Base-by-base conservation (phyloP, 1,140 invertebrate species). In the Matsumurasca onukii region DNA sequence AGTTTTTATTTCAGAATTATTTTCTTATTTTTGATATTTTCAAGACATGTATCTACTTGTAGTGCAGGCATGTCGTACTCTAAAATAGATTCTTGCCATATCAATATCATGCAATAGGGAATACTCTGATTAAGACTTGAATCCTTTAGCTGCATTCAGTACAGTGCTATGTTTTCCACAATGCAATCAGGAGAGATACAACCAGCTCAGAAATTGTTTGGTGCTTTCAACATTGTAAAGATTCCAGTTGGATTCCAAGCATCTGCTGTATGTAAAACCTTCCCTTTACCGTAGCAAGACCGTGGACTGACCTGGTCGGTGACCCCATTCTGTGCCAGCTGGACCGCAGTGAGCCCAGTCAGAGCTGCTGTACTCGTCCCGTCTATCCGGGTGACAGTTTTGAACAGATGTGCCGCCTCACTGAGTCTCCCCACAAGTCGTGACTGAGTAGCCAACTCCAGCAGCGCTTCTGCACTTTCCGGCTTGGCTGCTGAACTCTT, bases 361-460 rank as follows among this genome's bases (percentile, higher is more conserved):
- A 96, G 77, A 2, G 93, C 91, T 17, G 84, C 78, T 27, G 95
- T 88, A 51, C 90, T 94, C 3, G 89, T 89, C 69, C 93, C 91
- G 75, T 97, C 91, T 12, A 93, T 80, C 79, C 92, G 91, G 64
- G 91, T 87, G 1, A 93, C 90, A 67, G 85, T 88, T 76, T 88
- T 89, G 78, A 91, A 95, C 76, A 88, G 89, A 61, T 87, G 86
- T 67, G 89, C 83, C 0, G 94, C 92, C 73, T 97, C 93, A 74
- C 89, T 89, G 13, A 86, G 79, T 76, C 90, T 91, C 1, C 86
- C 86, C 77, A 89, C 84, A 17, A 92, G 78, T 24, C 91, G 77
- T 73, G 87, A 86, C 74, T 97, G 86, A 78, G 91, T 88, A 0
- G 93, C 96, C 3, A 96, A 80, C 79, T 97, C 93, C 20, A 84